Evolutionary conservation across 2,113 vertebrate species (phyloP).

Genomic region (Chlorodrepanis virens): DNA sequence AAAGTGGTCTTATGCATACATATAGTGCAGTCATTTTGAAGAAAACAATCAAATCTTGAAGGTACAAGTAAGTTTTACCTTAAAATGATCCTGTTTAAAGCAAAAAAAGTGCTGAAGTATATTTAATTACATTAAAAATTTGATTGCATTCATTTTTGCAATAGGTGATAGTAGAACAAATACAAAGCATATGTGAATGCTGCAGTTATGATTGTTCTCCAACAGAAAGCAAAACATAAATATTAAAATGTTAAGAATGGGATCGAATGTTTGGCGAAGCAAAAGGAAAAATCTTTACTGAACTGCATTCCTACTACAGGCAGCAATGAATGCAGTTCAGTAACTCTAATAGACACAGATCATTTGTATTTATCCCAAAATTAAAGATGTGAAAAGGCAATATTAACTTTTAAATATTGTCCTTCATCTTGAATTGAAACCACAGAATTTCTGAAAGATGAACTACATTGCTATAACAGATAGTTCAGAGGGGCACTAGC

Average conservation of each 20-base stretch:
- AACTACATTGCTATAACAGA: slow-evolving; percentile 66
- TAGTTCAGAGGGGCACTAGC: slow-evolving; percentile 73
- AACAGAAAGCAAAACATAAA: slow-evolving; percentile 48
- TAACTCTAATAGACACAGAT: slow-evolving; percentile 20
- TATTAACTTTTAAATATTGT: slow-evolving; percentile 69
- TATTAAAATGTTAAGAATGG: slow-evolving; percentile 28
- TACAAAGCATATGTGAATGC: slow-evolving; percentile 62
- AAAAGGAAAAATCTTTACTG: slow-evolving; percentile 21
- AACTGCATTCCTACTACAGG: slow-evolving; percentile 22
- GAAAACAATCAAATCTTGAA: slow-evolving; percentile 70
- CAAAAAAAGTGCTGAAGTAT: slow-evolving; percentile 81
- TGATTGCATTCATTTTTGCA: slow-evolving; percentile 75
- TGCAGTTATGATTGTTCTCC: slow-evolving; percentile 55
- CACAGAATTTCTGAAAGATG: slow-evolving; percentile 67
- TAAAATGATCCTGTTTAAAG: slow-evolving; percentile 75
- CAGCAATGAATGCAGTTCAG: slow-evolving; percentile 59
- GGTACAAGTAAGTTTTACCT: slow-evolving; percentile 68
- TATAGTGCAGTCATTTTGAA: slow-evolving; percentile 76
- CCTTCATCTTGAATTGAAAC: slow-evolving; percentile 70
- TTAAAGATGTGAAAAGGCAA: slow-evolving; percentile 70
- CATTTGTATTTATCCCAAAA: slow-evolving; percentile 61
- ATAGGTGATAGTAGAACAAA: slow-evolving; percentile 60
- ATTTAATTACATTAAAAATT: slow-evolving; percentile 70
- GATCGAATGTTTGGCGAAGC: slow-evolving; percentile 23
- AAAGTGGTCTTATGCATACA: slow-evolving; percentile 79